A percentile compares a stretch with the other conserved stretches of the same genome.
These are phyloP conservation scores for Homarus americanus DNA, from an alignment of 1,140 invertebrate species.

Conservation along the genomic window DNA sequence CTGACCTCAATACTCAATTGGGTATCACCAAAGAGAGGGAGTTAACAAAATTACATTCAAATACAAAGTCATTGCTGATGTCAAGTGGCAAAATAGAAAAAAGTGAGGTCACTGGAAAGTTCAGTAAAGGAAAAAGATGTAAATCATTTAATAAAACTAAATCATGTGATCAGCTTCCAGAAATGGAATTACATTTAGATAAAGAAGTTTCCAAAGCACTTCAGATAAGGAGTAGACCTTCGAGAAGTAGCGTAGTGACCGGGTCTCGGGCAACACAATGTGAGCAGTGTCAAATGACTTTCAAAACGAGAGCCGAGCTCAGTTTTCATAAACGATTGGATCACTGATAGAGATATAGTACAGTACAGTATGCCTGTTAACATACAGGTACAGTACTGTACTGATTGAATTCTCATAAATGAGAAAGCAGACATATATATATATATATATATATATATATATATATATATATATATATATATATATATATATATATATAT, in stretches of 20 bases:
- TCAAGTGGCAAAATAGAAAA: neutral
- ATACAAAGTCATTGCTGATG: neutral
- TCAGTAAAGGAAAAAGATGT: neutral
- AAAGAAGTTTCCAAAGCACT: neutral
- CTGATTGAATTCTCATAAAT: too few relatives aligned
- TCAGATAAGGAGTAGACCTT: neutral
- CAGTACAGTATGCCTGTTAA: too few relatives aligned
- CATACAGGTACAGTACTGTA: too few relatives aligned
- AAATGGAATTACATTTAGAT: neutral
- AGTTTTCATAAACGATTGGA: slow-evolving; percentile 57
- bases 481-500: slow-evolving; percentile 13
- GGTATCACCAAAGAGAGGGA: neutral
- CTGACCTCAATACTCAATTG: neutral
- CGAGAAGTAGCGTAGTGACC: neutral
- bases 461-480: slow-evolving; percentile 13
- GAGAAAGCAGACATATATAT: too few relatives aligned
- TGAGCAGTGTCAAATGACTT: slow-evolving; percentile 40
- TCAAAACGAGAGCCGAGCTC: slow-evolving; percentile 63
- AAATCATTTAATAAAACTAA: neutral
- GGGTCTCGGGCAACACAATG: slow-evolving; percentile 32
- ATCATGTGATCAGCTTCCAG: neutral
- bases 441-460: too few relatives aligned
- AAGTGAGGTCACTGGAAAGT: neutral
- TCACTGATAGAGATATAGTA: slow-evolving; percentile 32
- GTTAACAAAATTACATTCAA: neutral